Base-by-base conservation (phyloP, 1,140 invertebrate genomes). In the Diachasmimorpha longicaudata region DNA sequence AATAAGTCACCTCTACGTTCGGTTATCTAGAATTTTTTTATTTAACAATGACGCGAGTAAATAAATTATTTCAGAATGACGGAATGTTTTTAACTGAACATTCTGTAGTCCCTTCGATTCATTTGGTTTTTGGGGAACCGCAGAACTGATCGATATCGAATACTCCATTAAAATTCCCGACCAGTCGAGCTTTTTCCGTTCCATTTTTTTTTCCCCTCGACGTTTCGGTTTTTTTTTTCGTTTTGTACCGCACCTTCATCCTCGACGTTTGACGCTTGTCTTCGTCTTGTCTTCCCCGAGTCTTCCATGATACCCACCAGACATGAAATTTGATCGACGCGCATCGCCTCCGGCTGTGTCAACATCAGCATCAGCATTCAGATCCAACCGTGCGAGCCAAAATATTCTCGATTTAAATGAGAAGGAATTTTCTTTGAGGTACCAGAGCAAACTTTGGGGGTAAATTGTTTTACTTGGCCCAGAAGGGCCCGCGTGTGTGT, bases 301-400 rank as follows among this genome's bases (percentile, higher is more conserved):
- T 5, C 23, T 25, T 23, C 58, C 58, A 63, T 63, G 58, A 63
- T 63, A 63, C 23, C 58, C 23, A 63, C 8, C 19, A 25, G 58
- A 63, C 58, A 63, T 63, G 44, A 72, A 77, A 73, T 76, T 76
- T 72, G 75, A 76, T 72, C 16, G 70, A 72, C 46, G 69, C 39
- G 44, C 68, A 42, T 25, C 14, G 74, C 52, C 44, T 23, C 55
- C 11, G 69, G 21, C 31, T 75, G 21, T 37, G 14, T n/a, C 25
- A 19, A 72, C 39, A 55, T 58, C 48, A 37, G 19, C 70, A 37
- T 58, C 36, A 31, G 31, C 31, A 72, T 58, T 14, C 25, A 14
- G 10, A 1, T 46, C 21, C 48, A 72, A 23, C 36, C 48, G 23
- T 37, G 70, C 19, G 58, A 14, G 14, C 19, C 21, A 25, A 25